These are phyloP conservation scores for Graptemys geographica DNA, from an alignment of 2,797 vertebrate genomes.

Conservation along the genomic window DNA sequence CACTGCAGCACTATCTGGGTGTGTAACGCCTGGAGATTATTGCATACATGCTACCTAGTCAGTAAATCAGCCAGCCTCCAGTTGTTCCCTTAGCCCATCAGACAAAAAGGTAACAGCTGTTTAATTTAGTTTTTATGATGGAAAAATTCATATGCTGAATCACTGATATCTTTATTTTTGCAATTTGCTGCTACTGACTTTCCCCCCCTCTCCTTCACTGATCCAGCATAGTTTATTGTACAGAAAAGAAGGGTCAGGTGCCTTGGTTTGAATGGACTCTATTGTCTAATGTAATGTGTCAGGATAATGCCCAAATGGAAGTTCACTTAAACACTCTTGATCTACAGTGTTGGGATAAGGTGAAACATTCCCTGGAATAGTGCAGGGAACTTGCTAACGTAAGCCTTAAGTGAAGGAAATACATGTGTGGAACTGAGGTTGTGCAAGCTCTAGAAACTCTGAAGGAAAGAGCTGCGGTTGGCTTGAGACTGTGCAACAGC, in stretches of 20 bases:
- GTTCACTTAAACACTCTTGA: neutral
- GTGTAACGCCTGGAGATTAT: constrained; percentile 64
- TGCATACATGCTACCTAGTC: constrained; percentile 54
- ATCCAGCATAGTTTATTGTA: neutral
- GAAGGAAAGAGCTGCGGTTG: constrained; percentile 66
- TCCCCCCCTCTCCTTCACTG: neutral
- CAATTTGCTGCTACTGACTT: constrained; percentile 18
- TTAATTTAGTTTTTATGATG: constrained; percentile 71
- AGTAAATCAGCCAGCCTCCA: constrained; percentile 64
- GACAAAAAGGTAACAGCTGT: constrained; percentile 75
- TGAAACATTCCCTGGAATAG: neutral
- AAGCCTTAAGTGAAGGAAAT: constrained; percentile 34
- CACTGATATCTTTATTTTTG: constrained; percentile 61
- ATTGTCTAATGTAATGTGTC: neutral
- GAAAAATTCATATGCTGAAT: constrained; percentile 62
- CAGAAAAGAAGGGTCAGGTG: neutral
- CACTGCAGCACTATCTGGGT: constrained; percentile 27
- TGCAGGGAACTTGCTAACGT: neutral
- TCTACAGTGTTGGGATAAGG: neutral
- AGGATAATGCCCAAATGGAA: neutral
- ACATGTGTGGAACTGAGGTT: neutral
- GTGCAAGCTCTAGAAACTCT: constrained; percentile 64
- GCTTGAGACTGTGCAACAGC: constrained; percentile 74
- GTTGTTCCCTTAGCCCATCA: constrained; percentile 66
- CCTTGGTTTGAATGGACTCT: neutral